A percentile compares a stretch with the other conserved stretches of the same genome.
Evolutionary conservation across 2,888 invertebrate genomes (phyloP).

Genomic region (Fragum sueziense): DNA sequence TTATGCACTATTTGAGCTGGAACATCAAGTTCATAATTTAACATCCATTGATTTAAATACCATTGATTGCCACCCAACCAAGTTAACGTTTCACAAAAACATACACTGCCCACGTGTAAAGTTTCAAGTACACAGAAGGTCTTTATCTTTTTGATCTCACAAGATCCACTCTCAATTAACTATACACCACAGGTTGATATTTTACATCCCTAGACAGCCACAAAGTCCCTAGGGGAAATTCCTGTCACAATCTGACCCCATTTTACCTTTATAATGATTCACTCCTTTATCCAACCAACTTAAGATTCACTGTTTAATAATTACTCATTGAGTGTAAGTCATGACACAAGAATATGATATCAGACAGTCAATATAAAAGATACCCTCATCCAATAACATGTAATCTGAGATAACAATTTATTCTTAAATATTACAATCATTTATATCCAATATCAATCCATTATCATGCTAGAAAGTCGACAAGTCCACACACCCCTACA

Average conservation of each 20-base stretch:
- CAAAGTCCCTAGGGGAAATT: conserved; percentile 38
- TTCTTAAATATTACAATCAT: not conserved
- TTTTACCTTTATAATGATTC: conserved; percentile 22
- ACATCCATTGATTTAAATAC: not conserved
- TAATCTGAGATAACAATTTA: not conserved
- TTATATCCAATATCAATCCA: not conserved
- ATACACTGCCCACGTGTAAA: conserved; percentile 17
- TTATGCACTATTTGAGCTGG: too few species aligned
- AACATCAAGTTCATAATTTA: too few species aligned
- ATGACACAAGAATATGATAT: too few species aligned
- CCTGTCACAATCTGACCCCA: conserved; percentile 24
- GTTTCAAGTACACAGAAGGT: conserved; percentile 13
- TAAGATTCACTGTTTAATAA: not conserved
- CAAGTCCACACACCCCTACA: conserved; percentile 10
- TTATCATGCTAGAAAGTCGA: not conserved
- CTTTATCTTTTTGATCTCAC: conserved; percentile 24
- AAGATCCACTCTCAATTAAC: conserved; percentile 21
- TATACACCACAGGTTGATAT: conserved; percentile 3
- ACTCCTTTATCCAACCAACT: not conserved
- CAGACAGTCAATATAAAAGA: not conserved
- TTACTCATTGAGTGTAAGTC: too few species aligned
- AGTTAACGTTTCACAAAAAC: not conserved
- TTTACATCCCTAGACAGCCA: conserved; percentile 10
- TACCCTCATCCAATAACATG: not conserved
- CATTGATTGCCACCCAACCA: not conserved